Base-by-base conservation (phyloP, 2,888 invertebrate species). In the Zaprionus bogoriensis region DNA sequence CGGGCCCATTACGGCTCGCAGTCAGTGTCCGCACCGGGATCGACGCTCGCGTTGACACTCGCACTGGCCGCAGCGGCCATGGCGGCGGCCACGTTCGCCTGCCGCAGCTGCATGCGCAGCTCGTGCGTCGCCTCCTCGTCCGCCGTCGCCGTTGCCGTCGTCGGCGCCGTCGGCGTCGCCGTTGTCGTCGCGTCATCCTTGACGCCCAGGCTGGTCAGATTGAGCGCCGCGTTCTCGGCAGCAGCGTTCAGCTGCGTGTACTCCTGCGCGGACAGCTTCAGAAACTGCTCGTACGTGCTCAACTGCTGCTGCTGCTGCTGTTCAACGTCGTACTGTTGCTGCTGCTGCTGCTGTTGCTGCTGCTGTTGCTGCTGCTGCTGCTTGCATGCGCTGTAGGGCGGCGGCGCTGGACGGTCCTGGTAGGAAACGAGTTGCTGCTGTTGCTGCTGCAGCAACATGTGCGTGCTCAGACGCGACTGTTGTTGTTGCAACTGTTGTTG, bases 241-340 rank as follows among this genome's bases (percentile, higher is more conserved):
- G 67, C 66, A 2, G 64, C 66, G 36, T 73, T 70, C 9, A 73
- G 52, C 20, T 72, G 65, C 0, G 70, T 77, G 39, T 79, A 86
- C 27, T 87, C 86, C 52, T 83, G 84, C 10, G 78, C 76, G 27
- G 88, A 87, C 10, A 89, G 58, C 53, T 88, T 89, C 2, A 89
- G 68, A 62, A 89, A 89, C 48, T 88, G 87, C 47, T 89, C 89
- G 42, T 87, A 89, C 51, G 77, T 87, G 46, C 51, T 82, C 4
- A 87, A 66, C n/a, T 87, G 88, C 19, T 64, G 68, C 12, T 65
- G 67, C 3, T 61, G 63, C 0, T 63, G 58, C 0, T 58, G 61
- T 4, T 27, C 67, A 25, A n/a, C 64, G 22, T 41, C 67, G 32
- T 47, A 61, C 47, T 19, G 72, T 27, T 41, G 66, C 0, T 57